Base-by-base conservation (phyloP, 2,888 invertebrate species). In the Aspidiotus destructor region DNA sequence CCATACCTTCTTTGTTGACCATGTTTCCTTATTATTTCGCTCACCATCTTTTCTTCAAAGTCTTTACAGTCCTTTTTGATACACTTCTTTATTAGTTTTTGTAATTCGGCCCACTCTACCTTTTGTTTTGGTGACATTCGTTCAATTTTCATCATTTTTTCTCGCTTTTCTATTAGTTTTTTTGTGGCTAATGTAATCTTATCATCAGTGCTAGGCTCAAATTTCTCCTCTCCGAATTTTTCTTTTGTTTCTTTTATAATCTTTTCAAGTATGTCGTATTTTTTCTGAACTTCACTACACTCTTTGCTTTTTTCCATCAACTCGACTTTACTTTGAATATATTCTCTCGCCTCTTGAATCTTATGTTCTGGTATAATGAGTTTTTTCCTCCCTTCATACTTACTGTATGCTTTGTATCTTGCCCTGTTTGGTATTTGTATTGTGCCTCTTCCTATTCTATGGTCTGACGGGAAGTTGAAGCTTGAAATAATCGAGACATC, bases 391-490 rank as follows among this genome's bases (percentile, higher is more conserved):
- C 28, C 28, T 28, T 28, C 28, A 28, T 28, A 6, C 48, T 48
- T 48, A 48, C 28, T 28, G 28, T 48, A 48, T n/a, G 48, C n/a
- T 48, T 48, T n/a, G n/a, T 48, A 48, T 48, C 48, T 48, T 48
- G 48, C 48, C 6, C 48, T 48, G 10, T 48, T 48, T 3, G 48
- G 48, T 48, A 6, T 48, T n/a, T 48, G 10, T 13, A 48, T 48
- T 11, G 48, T 48, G 10, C 11, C 48, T 48, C 48, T 48, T 13
- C 48, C 48, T 48, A 48, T 11, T 48, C 48, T 2, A 48, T 48
- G 48, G n/a, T 48, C 48, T 48, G 48, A 48, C n/a, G 48, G n/a
- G 48, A 48, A 48, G 10, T n/a, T 48, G n/a, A 48, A 48, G 48
- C 48, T 48, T 11, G 48, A n/a, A 13, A 48, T 48, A 13, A 48